Evolutionary conservation across 2,113 vertebrate genomes (phyloP).

Genomic region (Neogale vison): DNA sequence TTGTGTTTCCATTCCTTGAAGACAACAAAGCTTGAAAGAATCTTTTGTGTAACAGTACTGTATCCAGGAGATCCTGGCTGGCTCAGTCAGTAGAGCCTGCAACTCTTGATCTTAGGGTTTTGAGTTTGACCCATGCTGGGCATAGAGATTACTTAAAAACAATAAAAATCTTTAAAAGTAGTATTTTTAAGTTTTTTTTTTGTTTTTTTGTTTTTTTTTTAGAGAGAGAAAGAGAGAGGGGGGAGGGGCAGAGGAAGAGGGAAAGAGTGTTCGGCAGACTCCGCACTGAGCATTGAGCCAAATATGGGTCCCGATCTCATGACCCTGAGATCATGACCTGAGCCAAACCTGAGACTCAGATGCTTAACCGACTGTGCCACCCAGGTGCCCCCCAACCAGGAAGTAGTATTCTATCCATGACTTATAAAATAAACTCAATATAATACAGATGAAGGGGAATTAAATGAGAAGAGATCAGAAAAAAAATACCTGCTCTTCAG

Average conservation of each 20-base stretch:
- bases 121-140: neutral
- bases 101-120: neutral
- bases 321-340: neutral
- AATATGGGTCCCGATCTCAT: neutral
- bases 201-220: neutral
- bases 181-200: neutral
- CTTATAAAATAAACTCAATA: neutral
- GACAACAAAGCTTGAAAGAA: neutral
- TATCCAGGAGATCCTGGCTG: neutral
- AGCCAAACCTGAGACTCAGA: neutral
- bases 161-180: neutral
- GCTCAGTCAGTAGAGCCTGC: neutral
- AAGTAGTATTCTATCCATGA: neutral
- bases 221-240: neutral
- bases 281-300: neutral
- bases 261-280: neutral
- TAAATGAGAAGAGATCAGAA: neutral
- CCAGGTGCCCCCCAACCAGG: neutral
- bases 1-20: neutral
- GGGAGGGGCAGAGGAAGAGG: neutral
- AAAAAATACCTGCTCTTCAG: neutral
- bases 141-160: neutral
- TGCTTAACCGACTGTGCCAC: neutral
- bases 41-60: neutral
- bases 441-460: neutral